These are phyloP conservation scores for Oncorhynchus mykiss DNA, from an alignment of 2,113 vertebrate genomes.

Conservation along the genomic window DNA sequence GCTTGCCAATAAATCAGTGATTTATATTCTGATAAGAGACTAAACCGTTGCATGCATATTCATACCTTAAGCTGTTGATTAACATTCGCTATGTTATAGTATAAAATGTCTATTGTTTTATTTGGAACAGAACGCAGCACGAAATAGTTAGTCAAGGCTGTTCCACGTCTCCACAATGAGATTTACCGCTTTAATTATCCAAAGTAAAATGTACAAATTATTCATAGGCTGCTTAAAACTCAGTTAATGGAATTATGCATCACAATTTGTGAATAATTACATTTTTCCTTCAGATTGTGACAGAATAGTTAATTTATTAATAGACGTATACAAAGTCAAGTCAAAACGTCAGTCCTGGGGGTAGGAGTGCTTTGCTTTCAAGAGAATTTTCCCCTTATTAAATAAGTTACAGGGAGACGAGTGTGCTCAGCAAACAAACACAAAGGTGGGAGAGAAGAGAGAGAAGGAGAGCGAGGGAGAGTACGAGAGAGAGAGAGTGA, in stretches of 20 bases:
- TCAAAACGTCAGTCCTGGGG: slow-evolving; percentile 74
- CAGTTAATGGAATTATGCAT: slow-evolving; percentile 76
- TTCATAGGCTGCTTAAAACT: slow-evolving; percentile 76
- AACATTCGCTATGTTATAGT: slow-evolving; percentile 57
- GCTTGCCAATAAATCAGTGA: slow-evolving; percentile 71
- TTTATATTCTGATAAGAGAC: slow-evolving; percentile 72
- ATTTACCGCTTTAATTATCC: slow-evolving; percentile 79
- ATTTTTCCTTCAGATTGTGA: slow-evolving; percentile 78
- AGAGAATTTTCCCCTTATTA: slow-evolving; percentile 73
- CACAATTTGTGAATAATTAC: slow-evolving; percentile 78
- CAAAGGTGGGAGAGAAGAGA: slow-evolving; percentile 48
- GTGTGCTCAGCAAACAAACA: slow-evolving; percentile 70
- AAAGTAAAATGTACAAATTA: slow-evolving; percentile 75
- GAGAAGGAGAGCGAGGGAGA: not conserved
- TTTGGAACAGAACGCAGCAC: slow-evolving; percentile 56
- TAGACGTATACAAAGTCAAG: slow-evolving; percentile 76
- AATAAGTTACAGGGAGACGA: slow-evolving; percentile 74
- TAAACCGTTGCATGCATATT: slow-evolving; percentile 68
- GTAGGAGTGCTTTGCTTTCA: slow-evolving; percentile 76
- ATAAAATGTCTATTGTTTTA: slow-evolving; percentile 66
- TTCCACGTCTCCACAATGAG: slow-evolving; percentile 63
- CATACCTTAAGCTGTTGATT: slow-evolving; percentile 68
- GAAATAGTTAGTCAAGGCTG: slow-evolving; percentile 59
- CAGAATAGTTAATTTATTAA: slow-evolving; percentile 81
- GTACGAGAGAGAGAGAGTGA: slow-evolving; percentile 1